These are phyloP conservation scores for Neogale vison DNA, from an alignment of 2,113 vertebrate genomes.

Conservation along the genomic window DNA sequence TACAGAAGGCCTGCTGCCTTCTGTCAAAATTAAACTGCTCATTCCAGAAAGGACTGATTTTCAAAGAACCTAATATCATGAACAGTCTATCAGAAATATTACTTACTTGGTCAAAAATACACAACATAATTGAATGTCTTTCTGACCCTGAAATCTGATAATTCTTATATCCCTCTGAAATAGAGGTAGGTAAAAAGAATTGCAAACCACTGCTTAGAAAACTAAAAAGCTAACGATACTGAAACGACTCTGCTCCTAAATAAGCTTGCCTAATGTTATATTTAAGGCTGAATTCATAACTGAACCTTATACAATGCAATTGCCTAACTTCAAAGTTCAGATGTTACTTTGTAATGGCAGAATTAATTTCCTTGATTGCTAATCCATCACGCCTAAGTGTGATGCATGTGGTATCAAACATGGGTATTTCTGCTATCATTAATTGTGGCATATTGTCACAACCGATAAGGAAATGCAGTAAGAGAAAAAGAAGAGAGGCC, in stretches of 20 bases:
- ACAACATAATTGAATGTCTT: neutral
- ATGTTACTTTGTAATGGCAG: slow-evolving; percentile 84
- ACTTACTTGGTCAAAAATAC: slow-evolving; percentile 18
- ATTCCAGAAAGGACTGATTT: neutral
- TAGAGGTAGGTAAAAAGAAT: neutral
- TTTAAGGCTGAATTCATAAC: slow-evolving; percentile 80
- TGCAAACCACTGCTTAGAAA: slow-evolving; percentile 6
- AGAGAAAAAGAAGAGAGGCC: slow-evolving; percentile 79
- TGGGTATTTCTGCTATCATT: slow-evolving; percentile 87
- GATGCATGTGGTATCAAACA: slow-evolving; percentile 86
- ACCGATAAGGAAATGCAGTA: slow-evolving; percentile 84
- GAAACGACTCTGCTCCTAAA: slow-evolving; percentile 63
- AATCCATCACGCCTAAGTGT: slow-evolving; percentile 89
- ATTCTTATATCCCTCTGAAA: neutral
- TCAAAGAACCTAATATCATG: neutral
- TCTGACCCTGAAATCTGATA: slow-evolving; percentile 52
- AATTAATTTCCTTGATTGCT: slow-evolving; percentile 89
- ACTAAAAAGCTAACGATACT: slow-evolving; percentile 25
- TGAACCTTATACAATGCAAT: slow-evolving; percentile 58
- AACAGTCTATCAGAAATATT: slow-evolving; percentile 8
- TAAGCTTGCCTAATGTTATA: slow-evolving; percentile 50
- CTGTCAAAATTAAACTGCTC: neutral
- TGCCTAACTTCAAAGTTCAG: slow-evolving; percentile 85
- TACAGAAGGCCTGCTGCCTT: neutral
- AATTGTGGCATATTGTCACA: slow-evolving; percentile 88